Evolutionary conservation across 2,113 vertebrate genomes (phyloP).

Genomic region (Anolis sagrei): DNA sequence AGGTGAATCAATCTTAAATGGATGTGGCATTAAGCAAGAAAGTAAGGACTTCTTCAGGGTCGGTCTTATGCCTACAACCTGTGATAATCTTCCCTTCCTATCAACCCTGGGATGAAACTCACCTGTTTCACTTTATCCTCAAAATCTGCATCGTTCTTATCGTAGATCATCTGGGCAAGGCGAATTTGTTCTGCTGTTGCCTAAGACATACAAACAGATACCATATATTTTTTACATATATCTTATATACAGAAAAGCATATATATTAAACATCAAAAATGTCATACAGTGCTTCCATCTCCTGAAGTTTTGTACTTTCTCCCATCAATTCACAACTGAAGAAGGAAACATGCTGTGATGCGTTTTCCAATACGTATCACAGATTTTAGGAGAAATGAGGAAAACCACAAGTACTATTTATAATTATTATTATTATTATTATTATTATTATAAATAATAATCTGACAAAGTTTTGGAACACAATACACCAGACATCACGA

Average conservation of each 20-base stretch:
- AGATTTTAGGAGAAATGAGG: background rate
- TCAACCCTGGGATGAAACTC: slow-evolving; percentile 37
- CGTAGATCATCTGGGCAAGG: slow-evolving; percentile 95
- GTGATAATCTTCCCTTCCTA: background rate
- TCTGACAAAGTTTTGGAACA: no score
- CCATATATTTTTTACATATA: background rate
- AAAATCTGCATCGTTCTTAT: slow-evolving; percentile 96
- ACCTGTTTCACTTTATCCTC: slow-evolving; percentile 98
- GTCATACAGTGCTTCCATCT: no score
- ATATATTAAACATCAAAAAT: background rate
- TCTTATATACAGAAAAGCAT: slow-evolving; percentile 14
- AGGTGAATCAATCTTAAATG: background rate
- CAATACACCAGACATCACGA: no score
- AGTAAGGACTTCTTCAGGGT: background rate
- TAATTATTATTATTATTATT: no score
- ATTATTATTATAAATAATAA: no score
- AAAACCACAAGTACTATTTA: background rate
- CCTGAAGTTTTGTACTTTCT: no score
- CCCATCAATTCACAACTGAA: background rate
- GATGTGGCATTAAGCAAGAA: background rate
- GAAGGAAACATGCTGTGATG: no score
- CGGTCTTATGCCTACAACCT: background rate
- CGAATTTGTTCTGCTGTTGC: slow-evolving; percentile 98
- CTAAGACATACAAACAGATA: slow-evolving; percentile 73
- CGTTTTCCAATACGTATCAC: no score